Conservation (phyloP, 2,113 vertebrate genomes). For the Sinocyclocheilus anshuiensis region DNA sequence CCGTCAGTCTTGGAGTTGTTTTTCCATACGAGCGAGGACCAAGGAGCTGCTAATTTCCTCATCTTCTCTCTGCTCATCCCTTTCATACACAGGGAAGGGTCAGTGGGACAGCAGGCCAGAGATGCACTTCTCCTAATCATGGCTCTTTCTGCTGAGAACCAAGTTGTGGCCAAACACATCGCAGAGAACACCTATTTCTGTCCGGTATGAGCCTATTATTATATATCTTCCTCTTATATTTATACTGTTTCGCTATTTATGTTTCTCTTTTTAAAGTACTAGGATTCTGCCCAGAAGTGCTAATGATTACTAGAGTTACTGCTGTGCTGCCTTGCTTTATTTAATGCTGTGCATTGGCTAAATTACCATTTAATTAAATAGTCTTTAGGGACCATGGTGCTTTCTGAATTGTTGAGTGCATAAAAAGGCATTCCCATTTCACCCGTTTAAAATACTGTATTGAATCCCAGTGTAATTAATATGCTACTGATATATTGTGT, state of each 20-base stretch:
- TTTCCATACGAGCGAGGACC: conserved; percentile 97
- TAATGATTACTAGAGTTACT: not conserved
- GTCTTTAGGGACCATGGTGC: not conserved
- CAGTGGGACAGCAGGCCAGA: conserved; percentile 91
- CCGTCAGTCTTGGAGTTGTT: conserved; percentile 93
- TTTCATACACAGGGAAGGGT: conserved; percentile 93
- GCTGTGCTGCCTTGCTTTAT: not conserved
- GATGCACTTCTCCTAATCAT: conserved; percentile 95
- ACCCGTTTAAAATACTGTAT: too few species aligned
- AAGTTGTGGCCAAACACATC: conserved; percentile 86
- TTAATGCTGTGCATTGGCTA: not conserved
- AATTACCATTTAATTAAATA: not conserved
- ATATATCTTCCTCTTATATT: not conserved
- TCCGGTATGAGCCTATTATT: conserved; percentile 79
- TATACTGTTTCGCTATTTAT: not conserved
- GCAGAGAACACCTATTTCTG: conserved; percentile 96
- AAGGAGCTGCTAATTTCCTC: conserved; percentile 97
- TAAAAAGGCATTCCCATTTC: not conserved
- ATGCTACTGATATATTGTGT: too few species aligned
- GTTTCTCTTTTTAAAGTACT: not conserved
- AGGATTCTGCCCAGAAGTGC: not conserved
- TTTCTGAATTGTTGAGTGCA: not conserved
- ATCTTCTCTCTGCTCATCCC: conserved; percentile 97
- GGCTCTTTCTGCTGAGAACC: conserved; percentile 92
- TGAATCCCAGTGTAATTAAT: too few species aligned